Evolutionary conservation across 2,113 vertebrate species (phyloP), one percentile per base, ranked within the genome.

Genomic region (Misgurnus mizolepis): DNA sequence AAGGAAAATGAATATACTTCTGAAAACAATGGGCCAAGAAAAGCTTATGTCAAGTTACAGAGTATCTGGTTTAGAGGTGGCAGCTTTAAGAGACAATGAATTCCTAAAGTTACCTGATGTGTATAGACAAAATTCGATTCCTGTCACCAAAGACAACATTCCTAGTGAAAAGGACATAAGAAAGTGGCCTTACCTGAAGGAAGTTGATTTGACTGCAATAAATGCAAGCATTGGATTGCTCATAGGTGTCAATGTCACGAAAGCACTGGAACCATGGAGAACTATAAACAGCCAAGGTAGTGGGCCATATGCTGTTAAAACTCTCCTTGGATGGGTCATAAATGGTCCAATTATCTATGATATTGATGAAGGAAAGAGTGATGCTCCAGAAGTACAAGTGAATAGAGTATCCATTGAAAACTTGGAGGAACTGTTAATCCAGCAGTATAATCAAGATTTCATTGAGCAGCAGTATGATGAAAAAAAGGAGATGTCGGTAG

Each of bases 291-390:
- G 77, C 11, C 0, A 7, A 9, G 15, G 41, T 1, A 39, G 22
- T 45, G 64, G 77, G 2, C 53, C 77, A 6, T 69, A 79, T 56
- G 76, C 64, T 18, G 49, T 79, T 2, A 79, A 78, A 17, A 69
- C 66, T 2, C 6, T 15, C 5, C 34, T 78, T 9, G 49, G 50
- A 1, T 79, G 66, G 77, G 12, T 60, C 4, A 34, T 58, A 2
- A 41, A 43, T 40, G 70, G 70, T 2, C 50, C 50, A 1, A 7
- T 40, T 0, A 40, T 1, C 4, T 9, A 7, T 1, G 53, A 17
- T 10, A 39, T 7, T 2, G 45, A 14, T 10, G 15, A 4, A 2
- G 41, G 18, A 1, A 17, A 68, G 0, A 53, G 14, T 14, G 2
- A 11, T 3, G 8, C 43, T n/a, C 9, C 43, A 5, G 43, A 45